Evolutionary conservation across 2,113 vertebrate genomes (phyloP), one percentile per base, ranked within the genome.

Genomic region (Zosterops lateralis): DNA sequence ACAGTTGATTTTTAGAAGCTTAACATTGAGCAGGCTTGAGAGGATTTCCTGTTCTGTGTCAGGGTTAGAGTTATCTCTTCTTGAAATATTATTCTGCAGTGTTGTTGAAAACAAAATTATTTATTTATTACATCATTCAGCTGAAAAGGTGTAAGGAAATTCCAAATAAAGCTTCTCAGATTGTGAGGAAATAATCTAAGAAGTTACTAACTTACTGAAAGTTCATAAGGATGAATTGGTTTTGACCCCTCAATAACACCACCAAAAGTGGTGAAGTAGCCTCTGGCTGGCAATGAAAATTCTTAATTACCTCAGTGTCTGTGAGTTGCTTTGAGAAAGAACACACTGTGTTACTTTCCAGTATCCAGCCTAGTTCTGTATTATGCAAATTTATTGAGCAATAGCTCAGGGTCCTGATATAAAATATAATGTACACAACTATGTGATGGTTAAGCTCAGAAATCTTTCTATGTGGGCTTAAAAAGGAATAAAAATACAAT

Each of bases 1-100:
- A 53, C 3, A 25, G 1, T 57, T 50, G 10, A 25, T 76, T 93
- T 22, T 90, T 58, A 65, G 67, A 73, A 57, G 5, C 12, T 73
- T 40, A 2, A 29, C 19, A 36, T 6, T 21, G 3, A 83, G 7
- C 24, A 36, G 1, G 2, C 17, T 56, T 1, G 0, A 71, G 21
- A 3, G 3, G 6, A 65, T 11, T 20, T 7, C 8, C 8, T 53
- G 8, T 26, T 32, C 4, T 25, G 10, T 78, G 53, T 19, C 24
- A 65, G 7, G 18, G 17, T 38, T 81, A 61, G 53, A 67, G 10
- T 7, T 50, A 9, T 14, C 13, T 36, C 11, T 61, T 71, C 34
- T 73, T 54, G 61, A 73, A 89, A 62, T 47, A 47, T 20, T 4
- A 32, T 44, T 86, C 26, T 67, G 5, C 11, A 25, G 22, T 22